Percentiles rank a stretch among this genome's conserved stretches.
These are phyloP conservation scores for Phalacrocorax carbo DNA, from an alignment of 2,113 vertebrate genomes.

Conservation along the genomic window DNA sequence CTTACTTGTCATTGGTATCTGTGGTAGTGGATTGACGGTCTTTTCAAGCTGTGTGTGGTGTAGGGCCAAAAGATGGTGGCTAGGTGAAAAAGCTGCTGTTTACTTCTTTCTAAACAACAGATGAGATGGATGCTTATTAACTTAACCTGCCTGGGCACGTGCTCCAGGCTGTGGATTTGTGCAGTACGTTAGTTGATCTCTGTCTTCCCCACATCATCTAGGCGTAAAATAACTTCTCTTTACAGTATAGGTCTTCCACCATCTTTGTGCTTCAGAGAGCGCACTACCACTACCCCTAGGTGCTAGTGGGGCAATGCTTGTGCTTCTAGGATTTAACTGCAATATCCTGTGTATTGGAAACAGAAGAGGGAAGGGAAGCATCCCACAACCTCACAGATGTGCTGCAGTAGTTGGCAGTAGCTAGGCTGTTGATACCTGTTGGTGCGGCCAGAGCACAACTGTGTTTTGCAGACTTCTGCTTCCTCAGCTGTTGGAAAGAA, in stretches of 20 bases:
- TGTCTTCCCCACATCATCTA: not conserved
- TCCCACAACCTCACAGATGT: not conserved
- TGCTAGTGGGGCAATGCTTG: not conserved
- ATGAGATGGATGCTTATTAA: not conserved
- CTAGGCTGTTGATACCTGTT: not conserved
- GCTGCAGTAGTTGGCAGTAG: not conserved
- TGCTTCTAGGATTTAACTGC: not conserved
- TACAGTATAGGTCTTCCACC: not conserved
- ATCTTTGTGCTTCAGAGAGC: not conserved
- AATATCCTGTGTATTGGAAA: not conserved
- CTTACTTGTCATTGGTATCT: not conserved
- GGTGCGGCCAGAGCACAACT: not conserved
- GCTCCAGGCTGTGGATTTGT: not conserved
- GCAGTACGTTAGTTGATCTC: rapidly evolving
- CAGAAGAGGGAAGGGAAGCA: not conserved
- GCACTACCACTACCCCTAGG: too few relatives aligned
- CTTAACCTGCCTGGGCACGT: not conserved
- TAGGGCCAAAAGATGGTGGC: not conserved
- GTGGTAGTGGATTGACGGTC: not conserved
- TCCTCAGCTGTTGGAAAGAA: not conserved
- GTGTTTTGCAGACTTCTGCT: not conserved
- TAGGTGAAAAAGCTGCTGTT: not conserved
- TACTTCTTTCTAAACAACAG: not conserved
- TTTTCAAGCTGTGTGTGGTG: not conserved
- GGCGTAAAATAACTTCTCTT: not conserved